Conservation (phyloP, 2,888 invertebrate genomes). For the Hetaerina titia region DNA sequence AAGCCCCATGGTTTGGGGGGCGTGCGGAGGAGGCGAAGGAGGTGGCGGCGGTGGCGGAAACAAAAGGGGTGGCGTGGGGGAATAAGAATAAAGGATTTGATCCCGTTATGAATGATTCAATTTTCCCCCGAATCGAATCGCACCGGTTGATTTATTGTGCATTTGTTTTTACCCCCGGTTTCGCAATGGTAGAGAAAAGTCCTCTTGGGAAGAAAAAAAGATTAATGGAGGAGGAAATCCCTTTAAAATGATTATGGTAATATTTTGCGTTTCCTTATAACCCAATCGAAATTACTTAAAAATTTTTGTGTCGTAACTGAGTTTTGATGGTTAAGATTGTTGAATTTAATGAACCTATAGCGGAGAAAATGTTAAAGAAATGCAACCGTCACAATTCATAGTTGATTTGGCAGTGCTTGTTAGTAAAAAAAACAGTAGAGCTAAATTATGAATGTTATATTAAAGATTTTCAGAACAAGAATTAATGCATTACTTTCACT, state of each 20-base stretch:
- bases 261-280: not conserved
- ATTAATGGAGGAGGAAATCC: constrained; percentile 28
- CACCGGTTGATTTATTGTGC: not conserved
- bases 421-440: too few species aligned
- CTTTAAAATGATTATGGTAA: not conserved
- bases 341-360: too few species aligned
- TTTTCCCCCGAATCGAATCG: constrained; percentile 27
- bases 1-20: not conserved
- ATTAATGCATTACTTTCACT: too few species aligned
- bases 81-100: constrained; percentile 37
- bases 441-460: too few species aligned
- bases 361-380: too few species aligned
- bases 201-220: constrained; percentile 2
- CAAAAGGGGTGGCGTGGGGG: not conserved
- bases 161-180: not conserved
- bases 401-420: too few species aligned
- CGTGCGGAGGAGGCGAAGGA: not conserved
- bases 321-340: too few species aligned
- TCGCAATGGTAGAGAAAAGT: not conserved
- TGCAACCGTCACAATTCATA: too few species aligned
- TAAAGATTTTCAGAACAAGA: too few species aligned
- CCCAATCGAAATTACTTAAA: not conserved
- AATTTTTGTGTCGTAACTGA: too few species aligned
- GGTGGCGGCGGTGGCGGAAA: not conserved
- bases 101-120: constrained; percentile 59